Evolutionary conservation across 2,888 invertebrate species (phyloP), one percentile per base, ranked within the genome.

Genomic region (Leptopilina syphax): DNA sequence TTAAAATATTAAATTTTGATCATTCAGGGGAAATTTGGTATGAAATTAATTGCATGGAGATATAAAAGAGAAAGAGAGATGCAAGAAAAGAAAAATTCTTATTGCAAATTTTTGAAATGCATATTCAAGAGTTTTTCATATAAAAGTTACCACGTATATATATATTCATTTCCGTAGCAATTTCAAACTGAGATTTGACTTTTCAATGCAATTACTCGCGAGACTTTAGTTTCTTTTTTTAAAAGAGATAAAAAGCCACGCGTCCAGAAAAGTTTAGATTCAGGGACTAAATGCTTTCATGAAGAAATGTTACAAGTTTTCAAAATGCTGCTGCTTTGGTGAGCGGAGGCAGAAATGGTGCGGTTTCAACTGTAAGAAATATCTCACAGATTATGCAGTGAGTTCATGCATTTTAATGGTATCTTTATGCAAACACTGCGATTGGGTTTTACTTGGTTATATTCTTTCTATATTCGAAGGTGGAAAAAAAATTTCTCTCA

Each of bases 341-440:
- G 34, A 34, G 34, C 3, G n/a, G 34, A 73, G n/a, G 54, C n/a
- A 8, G 5, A 9, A 4, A n/a, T 57, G 6, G 6, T 44, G 8
- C 34, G 13, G 34, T 70, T 73, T 73, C 57, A 73, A 73, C 73
- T n/a, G 57, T 18, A 73, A 73, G 27, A 34, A 73, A 73, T 73
- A 73, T 24, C 54, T 73, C 27, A 57, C 34, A 73, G 54, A 27
- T 70, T 73, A 73, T 73, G 73, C 73, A 73, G 57, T 57, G 57
- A 57, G 57, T 57, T 73, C 73, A 73, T 73, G 57, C 73, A 73
- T 73, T 73, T 73, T 73, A 73, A 57, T 73, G 57, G 34, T n/a
- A 73, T 73, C 27, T 73, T 73, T 57, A 73, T 73, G 54, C 73
- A 50, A 34, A 73, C 13, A 54, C 12, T 70, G 57, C 57, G 54